phyloP scores from a whole-genome alignment of 2,113 vertebrate species.

The Poeciliopsis retropinna region DNA sequence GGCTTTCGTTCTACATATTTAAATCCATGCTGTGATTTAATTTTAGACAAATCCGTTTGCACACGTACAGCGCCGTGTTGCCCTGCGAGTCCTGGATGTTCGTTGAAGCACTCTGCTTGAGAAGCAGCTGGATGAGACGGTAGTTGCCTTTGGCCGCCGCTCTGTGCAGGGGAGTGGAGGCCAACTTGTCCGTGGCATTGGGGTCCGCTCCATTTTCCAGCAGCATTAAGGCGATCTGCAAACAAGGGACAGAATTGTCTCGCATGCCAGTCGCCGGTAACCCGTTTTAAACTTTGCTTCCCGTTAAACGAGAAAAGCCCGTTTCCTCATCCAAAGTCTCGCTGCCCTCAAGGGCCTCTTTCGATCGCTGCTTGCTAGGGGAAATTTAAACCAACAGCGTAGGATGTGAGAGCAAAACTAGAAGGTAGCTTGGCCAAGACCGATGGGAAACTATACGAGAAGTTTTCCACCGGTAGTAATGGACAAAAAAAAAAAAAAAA shows the following conservation, averaged over 20 bases:
- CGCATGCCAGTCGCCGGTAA: not conserved
- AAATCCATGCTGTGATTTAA: not conserved
- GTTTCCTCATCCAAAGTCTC: not conserved
- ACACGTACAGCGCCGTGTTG: slow-evolving; percentile 94
- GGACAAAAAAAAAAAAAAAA: too few relatives aligned
- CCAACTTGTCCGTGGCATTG: slow-evolving; percentile 88
- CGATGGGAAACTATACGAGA: not conserved
- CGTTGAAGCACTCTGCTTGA: slow-evolving; percentile 90
- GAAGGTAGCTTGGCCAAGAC: not conserved
- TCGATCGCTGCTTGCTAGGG: rapidly evolving
- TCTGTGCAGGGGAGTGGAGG: slow-evolving; percentile 92
- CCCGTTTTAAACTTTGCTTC: not conserved
- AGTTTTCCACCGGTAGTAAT: too few relatives aligned
- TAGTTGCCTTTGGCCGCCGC: slow-evolving; percentile 94
- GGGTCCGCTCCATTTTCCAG: slow-evolving; percentile 91
- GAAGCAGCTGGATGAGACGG: slow-evolving; percentile 91
- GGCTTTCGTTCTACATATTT: not conserved
- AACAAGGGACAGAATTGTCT: not conserved
- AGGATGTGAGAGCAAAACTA: not conserved
- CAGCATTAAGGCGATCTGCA: slow-evolving; percentile 90
- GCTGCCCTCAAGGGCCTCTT: not conserved
- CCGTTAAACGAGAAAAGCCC: not conserved
- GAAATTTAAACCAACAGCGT: slow-evolving; percentile 9
- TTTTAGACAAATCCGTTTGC: slow-evolving; percentile 2
- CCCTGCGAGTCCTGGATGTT: slow-evolving; percentile 96